Evolutionary conservation across 2,888 invertebrate genomes (phyloP), one percentile per base, ranked within the genome.

Genomic region (Macrostomum cliftonense): DNA sequence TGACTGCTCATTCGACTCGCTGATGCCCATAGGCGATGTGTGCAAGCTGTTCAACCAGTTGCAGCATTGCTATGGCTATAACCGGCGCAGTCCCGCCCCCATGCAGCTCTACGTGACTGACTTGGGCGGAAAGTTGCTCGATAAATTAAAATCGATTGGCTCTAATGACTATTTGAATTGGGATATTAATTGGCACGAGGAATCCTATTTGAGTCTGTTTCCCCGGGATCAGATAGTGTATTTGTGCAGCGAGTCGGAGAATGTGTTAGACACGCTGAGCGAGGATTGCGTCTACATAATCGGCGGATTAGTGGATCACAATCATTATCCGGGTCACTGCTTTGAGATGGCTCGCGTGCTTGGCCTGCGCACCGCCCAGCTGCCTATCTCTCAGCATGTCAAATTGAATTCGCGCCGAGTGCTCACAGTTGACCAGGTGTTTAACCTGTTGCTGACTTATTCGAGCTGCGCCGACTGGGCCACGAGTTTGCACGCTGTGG

Each of bases 271-370:
- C 2, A 76, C 78, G 50, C 56, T 70, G 45, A 80, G 83, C 58
- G 77, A 81, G 19, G 76, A 79, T 54, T 81, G 81, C 63, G 77
- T 80, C 43, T 97, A 95, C 63, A 79, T 97, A 45, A 93, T 97
- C 66, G 97, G 97, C 39, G 97, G 93, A 21, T 73, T 97, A 42
- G 89, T 97, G 0, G 97, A 97, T 73, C 95, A 97, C 66, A 97
- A 97, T 72, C 77, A 81, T 58, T 82, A 89, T 58, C 95, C 93
- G 80, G 89, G 89, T 1, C 71, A 84, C 14, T 91, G 91, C 64
- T 78, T 82, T 65, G 77, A 78, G 57, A 75, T 83, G 59, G 95
- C 97, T 2, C 64, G 75, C 39, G 78, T 82, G 59, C 79, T 81
- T 63, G 81, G 80, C 2, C 75, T 91, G 36, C 70, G 71, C 52